phyloP scores from a whole-genome alignment of 2,113 vertebrate genomes.

The Peromyscus californicus region DNA sequence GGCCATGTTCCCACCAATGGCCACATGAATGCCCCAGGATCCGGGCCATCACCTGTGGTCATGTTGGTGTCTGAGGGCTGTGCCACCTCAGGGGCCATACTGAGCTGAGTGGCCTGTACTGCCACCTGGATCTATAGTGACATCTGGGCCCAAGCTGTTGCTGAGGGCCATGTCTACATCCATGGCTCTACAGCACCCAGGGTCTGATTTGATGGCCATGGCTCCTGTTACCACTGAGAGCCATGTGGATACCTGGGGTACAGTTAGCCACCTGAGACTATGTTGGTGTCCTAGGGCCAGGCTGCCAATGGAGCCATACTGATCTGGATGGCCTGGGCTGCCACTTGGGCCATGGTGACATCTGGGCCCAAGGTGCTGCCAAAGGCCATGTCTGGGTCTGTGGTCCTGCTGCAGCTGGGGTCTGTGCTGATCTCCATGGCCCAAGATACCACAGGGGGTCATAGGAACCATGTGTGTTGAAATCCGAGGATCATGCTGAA shows the following conservation, averaged over 20 bases:
- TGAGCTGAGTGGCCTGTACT: background rate
- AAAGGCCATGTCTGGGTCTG: background rate
- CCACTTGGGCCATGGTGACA: background rate
- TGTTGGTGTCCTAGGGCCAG: no score
- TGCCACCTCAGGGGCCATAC: no score
- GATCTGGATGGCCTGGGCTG: no score
- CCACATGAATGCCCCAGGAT: background rate
- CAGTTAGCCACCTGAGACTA: no score
- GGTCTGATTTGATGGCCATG: no score
- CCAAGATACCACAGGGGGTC: background rate
- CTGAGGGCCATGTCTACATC: no score
- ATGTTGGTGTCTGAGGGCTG: background rate
- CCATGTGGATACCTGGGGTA: no score
- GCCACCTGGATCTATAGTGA: background rate
- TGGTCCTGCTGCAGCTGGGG: background rate
- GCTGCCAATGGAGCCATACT: no score
- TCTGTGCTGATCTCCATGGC: background rate
- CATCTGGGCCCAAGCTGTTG: no score
- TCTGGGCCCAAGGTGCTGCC: background rate
- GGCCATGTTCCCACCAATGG: background rate
- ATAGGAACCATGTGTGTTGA: background rate
- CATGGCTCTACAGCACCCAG: no score
- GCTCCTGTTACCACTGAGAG: no score
- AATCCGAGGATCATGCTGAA: background rate
- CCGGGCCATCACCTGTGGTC: background rate